Base-by-base conservation (phyloP, 2,888 invertebrate genomes). In the Tetragonula carbonaria region DNA sequence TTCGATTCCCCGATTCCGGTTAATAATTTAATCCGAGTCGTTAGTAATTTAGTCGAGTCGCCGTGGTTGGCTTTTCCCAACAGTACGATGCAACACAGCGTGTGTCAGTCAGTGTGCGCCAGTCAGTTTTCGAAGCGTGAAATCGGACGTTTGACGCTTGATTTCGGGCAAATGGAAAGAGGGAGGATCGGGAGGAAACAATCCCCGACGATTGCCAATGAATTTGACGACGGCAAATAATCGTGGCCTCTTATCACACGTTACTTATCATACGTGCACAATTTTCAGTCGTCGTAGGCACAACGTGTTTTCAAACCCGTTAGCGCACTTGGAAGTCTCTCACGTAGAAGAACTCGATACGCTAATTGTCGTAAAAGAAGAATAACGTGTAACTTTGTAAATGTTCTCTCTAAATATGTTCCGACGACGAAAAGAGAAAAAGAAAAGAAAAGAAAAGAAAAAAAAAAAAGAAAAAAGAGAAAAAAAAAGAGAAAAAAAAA, bases 201-300 rank as follows among this genome's bases (percentile, higher is more conserved):
- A 45, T 45, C 45, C 45, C 45, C 21, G 55, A 67, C 66, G 74
- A 38, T 76, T 68, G 59, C 67, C 59, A 68, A 67, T 66, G 73
- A 67, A 62, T 74, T 45, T 0, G 1, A 65, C 50, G 38, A 74
- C 65, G 65, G 45, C 28, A 28, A 71, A 76, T 28, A 28, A 65
- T 71, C 62, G 75, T 70, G 68, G 68, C 65, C 51, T 80, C 76
- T 71, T 45, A 71, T 59, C 74, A 62, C 62, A 62, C 53, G 57
- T 79, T 74, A 74, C 23, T 23, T 23, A 23, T 23, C 16, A 51
- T 13, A 51, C 51, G 4, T 4, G 4, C 50, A 53, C 5, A 53
- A 21, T 28, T 63, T 72, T 76, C 76, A 65, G 23, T 81, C 59
- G 71, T 77, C 63, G 45, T 76, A 76, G 50, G 45, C 53, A 77